Evolutionary conservation across 2,797 vertebrate genomes (phyloP), one percentile per base, ranked within the genome.

Genomic region (Danio albolineatus): DNA sequence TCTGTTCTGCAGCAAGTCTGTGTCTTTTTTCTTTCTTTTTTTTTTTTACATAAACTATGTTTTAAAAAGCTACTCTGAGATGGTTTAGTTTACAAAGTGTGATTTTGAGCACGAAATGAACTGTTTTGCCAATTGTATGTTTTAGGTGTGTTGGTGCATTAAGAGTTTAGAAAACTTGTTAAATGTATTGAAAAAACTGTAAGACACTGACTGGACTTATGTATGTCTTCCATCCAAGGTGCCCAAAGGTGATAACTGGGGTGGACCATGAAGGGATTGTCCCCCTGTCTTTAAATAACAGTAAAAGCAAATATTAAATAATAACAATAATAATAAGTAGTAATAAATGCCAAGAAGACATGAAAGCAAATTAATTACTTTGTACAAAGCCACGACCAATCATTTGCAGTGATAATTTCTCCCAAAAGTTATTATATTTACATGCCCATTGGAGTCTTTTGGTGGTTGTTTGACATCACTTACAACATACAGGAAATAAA

Each of bases 401-500:
- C 43, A 65, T 65, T 19, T 65, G 62, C 41, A 65, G 41, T 6
- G 62, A 3, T 41, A 46, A 6, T 46, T 46, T 65, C 9, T 21
- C 10, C 43, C 41, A 60, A 9, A 46, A 65, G 43, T 65, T 62
- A 0, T 65, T 62, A 46, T 46, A 46, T 21, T 2, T n/a, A n/a
- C n/a, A n/a, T n/a, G n/a, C 12, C 17, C 62, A 21, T 44, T 46
- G 2, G 46, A 65, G 7, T 65, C n/a, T 17, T 66, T 66, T 44
- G 43, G 62, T 17, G 41, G 62, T 66, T 17, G 10, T 46, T 66
- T 66, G 62, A 66, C 46, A 43, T 46, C 62, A 46, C 43, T 65
- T 46, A 21, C 19, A 46, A 19, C 61, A 59, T 60, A 48, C 17
- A 48, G 16, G 44, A 66, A 21, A 12, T 0, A 10, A 66, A 66